A percentile compares a stretch with the other conserved stretches of the same genome.
Conservation (phyloP, 1,140 invertebrate species). For the Sogatella furcifera region DNA sequence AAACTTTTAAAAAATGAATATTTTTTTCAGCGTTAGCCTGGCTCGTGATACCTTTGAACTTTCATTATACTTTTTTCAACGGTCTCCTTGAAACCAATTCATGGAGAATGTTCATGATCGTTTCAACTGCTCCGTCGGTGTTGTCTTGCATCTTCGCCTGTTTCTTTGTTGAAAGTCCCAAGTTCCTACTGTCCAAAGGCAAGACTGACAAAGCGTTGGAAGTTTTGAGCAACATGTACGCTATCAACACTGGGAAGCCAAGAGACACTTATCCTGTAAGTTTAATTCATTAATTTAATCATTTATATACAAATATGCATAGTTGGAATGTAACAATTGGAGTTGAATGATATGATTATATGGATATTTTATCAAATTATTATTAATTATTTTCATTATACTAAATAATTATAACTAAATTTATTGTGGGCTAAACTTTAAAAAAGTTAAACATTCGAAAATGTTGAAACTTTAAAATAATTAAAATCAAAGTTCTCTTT, state of each 20-base stretch:
- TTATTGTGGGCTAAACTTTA: no score
- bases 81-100: slow-evolving; percentile 28
- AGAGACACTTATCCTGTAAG: slow-evolving; percentile 51
- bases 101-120: slow-evolving; percentile 65
- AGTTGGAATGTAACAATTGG: no score
- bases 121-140: slow-evolving; percentile 51
- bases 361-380: no score
- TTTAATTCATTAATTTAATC: background rate
- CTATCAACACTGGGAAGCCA: slow-evolving; percentile 46
- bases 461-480: no score
- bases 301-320: no score
- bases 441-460: no score
- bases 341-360: no score
- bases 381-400: no score
- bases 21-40: slow-evolving; percentile 1
- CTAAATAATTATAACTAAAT: no score
- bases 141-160: slow-evolving; percentile 46
- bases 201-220: slow-evolving; percentile 51
- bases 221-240: slow-evolving; percentile 46
- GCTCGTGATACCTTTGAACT: background rate
- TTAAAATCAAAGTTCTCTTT: no score
- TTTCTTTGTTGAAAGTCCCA: slow-evolving; percentile 69
- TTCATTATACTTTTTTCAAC: background rate
- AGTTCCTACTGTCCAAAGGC: slow-evolving; percentile 64
- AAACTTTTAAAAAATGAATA: no score